Base-by-base conservation (phyloP, 1,140 invertebrate species). In the Phenacoccus solenopsis region DNA sequence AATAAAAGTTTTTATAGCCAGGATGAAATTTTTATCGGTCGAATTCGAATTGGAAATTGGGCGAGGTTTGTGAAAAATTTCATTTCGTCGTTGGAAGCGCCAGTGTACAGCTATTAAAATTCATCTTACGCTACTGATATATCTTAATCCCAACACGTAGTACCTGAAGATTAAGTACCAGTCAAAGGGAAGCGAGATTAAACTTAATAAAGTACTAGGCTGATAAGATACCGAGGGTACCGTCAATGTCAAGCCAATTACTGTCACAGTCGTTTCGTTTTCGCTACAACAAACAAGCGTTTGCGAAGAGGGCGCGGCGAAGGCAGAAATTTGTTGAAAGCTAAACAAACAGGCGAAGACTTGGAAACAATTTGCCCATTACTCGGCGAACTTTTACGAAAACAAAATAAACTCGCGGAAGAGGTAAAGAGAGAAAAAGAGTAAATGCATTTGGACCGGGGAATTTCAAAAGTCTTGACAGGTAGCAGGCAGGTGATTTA, bases 181-280 rank as follows among this genome's bases (percentile, higher is more conserved):
- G 21, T 24, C 59, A 64, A 24, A 64, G 59, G 25, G 59, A 22
- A 64, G 16, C 21, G 59, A 64, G 59, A 64, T 64, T 64, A 64
- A 64, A 64, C 59, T 64, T 64, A 64, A 64, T 64, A 64, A 64
- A 64, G 59, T 27, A 64, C 22, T 27, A 64, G 22, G 25, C 59
- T 64, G 59, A 64, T 64, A 64, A 64, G 25, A 27, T 27, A 64
- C 20, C 21, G 10, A 24, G 21, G 59, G 59, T 64, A 64, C 25
- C 59, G 59, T 64, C 59, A 64, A 64, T 64, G 59, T 64, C 59
- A 64, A 25, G 59, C 59, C 59, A 64, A 64, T 64, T 64, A 64
- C 59, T 64, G 59, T 64, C 59, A 64, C 59, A 64, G 59, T 64
- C 25, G 22, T 64, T 64, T 27, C 59, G 21, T 64, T 64, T 64